Conservation (phyloP, 2,888 invertebrate species). For the Euzetes globulus region DNA sequence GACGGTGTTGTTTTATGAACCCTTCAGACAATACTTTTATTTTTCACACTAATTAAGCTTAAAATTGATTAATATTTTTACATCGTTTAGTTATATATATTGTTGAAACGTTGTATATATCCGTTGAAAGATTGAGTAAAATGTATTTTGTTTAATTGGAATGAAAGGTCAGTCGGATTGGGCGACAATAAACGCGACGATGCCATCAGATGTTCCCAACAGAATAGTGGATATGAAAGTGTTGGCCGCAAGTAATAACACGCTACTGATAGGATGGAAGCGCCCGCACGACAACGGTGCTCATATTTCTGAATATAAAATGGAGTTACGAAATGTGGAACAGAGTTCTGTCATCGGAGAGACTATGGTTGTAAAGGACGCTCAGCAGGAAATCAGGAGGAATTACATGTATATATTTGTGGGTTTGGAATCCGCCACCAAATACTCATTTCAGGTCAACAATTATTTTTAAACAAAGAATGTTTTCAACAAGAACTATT, state of each 20-base stretch:
- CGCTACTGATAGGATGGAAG: slow-evolving; percentile 41
- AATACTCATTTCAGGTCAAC: slow-evolving; percentile 72
- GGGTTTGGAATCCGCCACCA: slow-evolving; percentile 67
- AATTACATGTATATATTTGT: slow-evolving; percentile 62
- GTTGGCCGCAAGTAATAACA: slow-evolving; percentile 41
- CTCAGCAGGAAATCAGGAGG: slow-evolving; percentile 22
- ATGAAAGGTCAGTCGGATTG: slow-evolving; percentile 38
- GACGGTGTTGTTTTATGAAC: no score
- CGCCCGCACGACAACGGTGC: slow-evolving; percentile 42
- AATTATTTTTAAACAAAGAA: no score
- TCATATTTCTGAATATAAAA: slow-evolving; percentile 40
- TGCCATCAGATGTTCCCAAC: slow-evolving; percentile 16
- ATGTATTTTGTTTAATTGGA: background rate
- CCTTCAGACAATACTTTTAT: no score
- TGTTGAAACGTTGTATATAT: no score
- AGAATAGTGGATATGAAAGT: slow-evolving; percentile 33
- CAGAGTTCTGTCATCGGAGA: slow-evolving; percentile 37
- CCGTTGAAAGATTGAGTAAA: no score
- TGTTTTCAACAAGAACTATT: no score
- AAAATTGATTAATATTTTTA: background rate
- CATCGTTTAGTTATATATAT: background rate
- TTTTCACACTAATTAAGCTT: background rate
- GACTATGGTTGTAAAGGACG: slow-evolving; percentile 38
- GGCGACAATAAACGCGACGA: slow-evolving; percentile 3
- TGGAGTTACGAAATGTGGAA: slow-evolving; percentile 37